phyloP scores from a whole-genome alignment of 2,113 vertebrate species.

The Cygnus buccinator region DNA sequence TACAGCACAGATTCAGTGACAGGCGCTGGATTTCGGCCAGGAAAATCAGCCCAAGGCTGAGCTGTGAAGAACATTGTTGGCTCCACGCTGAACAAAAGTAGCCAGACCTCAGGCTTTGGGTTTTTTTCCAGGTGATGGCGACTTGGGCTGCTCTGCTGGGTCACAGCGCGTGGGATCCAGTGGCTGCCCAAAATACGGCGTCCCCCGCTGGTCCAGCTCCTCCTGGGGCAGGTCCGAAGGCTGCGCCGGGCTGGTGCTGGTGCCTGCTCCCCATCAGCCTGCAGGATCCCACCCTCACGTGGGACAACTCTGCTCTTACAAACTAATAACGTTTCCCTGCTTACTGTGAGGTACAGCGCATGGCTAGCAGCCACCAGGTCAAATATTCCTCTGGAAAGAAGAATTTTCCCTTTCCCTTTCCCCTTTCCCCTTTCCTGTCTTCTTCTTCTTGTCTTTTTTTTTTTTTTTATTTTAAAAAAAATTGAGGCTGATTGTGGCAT shows the following conservation, averaged over 20 bases:
- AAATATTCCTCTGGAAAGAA: neutral
- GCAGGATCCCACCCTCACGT: accelerated
- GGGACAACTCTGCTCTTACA: neutral
- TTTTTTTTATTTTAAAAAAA: neutral
- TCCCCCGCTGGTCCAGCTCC: neutral
- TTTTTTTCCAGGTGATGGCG: neutral
- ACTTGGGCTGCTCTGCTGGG: accelerated
- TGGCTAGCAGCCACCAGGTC: neutral
- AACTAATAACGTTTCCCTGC: neutral
- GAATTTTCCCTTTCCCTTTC: too few species aligned
- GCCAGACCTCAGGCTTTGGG: neutral
- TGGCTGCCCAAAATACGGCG: neutral
- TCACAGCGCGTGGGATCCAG: neutral
- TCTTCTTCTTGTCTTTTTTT: too few species aligned
- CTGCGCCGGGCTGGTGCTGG: neutral
- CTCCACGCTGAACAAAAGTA: neutral
- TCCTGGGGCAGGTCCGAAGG: neutral
- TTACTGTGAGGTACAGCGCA: neutral
- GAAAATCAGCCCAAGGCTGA: neutral
- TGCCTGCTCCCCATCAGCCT: neutral
- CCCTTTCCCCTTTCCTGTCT: too few species aligned
- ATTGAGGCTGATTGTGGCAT: neutral
- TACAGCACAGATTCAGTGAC: neutral
- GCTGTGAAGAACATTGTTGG: neutral
- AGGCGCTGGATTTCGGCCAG: neutral